Conservation (phyloP, 2,888 invertebrate species). For the Lithophane ornitopus region DNA sequence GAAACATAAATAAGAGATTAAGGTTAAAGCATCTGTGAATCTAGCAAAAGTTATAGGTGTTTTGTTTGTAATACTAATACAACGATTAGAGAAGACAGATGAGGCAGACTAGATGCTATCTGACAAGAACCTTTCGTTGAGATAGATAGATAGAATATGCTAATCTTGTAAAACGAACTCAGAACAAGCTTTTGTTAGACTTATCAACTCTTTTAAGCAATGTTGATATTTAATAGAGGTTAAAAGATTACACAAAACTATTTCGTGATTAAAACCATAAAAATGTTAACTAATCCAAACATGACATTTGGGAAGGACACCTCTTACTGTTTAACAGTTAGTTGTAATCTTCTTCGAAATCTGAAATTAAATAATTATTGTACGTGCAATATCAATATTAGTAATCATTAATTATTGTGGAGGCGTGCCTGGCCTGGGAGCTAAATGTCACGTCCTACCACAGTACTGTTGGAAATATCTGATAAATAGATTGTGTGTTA, state of each 20-base stretch:
- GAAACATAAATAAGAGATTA: background rate
- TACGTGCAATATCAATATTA: conserved; percentile 60
- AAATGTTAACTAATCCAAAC: conserved; percentile 1
- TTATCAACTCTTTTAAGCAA: background rate
- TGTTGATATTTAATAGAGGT: background rate
- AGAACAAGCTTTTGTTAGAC: background rate
- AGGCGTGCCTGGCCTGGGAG: conserved; percentile 49
- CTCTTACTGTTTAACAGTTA: conserved; percentile 42
- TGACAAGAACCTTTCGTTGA: background rate
- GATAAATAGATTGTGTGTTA: conserved; percentile 47
- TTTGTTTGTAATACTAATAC: background rate
- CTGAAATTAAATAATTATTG: conserved; percentile 62
- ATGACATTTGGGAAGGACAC: conserved; percentile 32
- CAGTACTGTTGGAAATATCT: conserved; percentile 45
- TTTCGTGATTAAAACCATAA: conserved; percentile 1
- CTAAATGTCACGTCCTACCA: conserved; percentile 55
- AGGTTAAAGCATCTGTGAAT: background rate
- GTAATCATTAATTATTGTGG: conserved; percentile 62
- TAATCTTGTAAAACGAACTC: background rate
- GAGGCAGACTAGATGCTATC: background rate
- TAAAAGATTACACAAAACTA: conserved; percentile 1
- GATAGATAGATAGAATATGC: background rate
- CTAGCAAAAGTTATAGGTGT: background rate
- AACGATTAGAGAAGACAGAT: too few relatives aligned
- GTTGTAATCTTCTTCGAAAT: conserved; percentile 48